Evolutionary conservation across 2,797 vertebrate species (phyloP), one percentile per base, ranked within the genome.

Genomic region (Brachymystax lenok): DNA sequence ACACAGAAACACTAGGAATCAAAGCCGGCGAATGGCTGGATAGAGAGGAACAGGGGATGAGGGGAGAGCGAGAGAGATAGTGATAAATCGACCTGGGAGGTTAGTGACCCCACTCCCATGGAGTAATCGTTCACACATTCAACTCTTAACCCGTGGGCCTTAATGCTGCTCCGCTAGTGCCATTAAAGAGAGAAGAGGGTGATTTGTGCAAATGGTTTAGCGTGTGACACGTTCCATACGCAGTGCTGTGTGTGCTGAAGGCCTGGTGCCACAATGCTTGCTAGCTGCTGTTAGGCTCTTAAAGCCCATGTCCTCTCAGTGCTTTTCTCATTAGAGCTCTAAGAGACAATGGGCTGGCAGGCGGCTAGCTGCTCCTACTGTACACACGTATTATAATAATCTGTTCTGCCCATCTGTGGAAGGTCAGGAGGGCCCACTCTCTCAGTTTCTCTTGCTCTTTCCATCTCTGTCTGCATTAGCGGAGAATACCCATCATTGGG

Each of bases 81-180:
- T 17, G 56, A 54, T 67, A 30, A 76, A 81, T 82, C 66, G 81
- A 87, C 86, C 78, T 83, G 70, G 5, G 61, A 85, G 88, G 88
- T 81, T 73, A 59, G 52, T 68, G 85, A 92, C 91, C 91, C 83
- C 90, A 89, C 90, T 92, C 87, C 82, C 75, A 12, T 69, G 79
- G 83, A 91, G 92, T 86, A 90, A 89, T 90, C 82, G 71, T 91
- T 92, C 87, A 89, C 92, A 92, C 90, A 76, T 93, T 92, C 87
- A 92, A 91, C 92, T 92, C 91, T 90, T 88, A 87, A 88, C 90
- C 86, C 51, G 66, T 28, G 78, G 82, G 84, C 84, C 85, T 78
- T 87, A 89, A 92, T 83, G 89, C 88, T 76, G 85, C 90, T 82
- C 82, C 30, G 82, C 81, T 80, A 77, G 83, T 80, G 88, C 88